Conservation (phyloP, 1,140 invertebrate species). For the Lepidurus arcticus region DNA sequence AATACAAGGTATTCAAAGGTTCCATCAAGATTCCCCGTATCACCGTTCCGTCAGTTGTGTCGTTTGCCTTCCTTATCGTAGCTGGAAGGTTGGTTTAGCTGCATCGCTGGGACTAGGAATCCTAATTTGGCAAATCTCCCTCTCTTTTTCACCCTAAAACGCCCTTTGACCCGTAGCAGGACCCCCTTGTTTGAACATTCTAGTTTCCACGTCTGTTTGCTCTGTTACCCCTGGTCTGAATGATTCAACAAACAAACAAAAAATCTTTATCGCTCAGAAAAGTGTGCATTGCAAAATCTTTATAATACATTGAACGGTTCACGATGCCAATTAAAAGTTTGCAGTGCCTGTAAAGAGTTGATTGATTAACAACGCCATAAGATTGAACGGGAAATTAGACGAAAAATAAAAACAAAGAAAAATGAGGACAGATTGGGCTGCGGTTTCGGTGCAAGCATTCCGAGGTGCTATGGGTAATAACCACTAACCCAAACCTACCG, state of each 20-base stretch:
- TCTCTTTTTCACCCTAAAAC: not conserved
- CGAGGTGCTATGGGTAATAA: not conserved
- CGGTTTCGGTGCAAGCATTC: not conserved
- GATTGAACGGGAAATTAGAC: too few species aligned
- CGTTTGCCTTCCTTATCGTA: not conserved
- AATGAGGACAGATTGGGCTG: constrained; percentile 8
- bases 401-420: not conserved
- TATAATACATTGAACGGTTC: too few species aligned
- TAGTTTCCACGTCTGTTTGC: not conserved
- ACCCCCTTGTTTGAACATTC: not conserved
- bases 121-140: constrained; percentile 3
- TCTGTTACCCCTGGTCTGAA: too few species aligned
- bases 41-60: not conserved
- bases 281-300: too few species aligned
- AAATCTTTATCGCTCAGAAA: too few species aligned
- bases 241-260: too few species aligned
- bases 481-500: constrained; percentile 8
- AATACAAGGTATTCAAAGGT: not conserved
- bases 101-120: not conserved
- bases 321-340: too few species aligned
- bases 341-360: too few species aligned
- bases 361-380: too few species aligned
- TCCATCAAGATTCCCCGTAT: not conserved
- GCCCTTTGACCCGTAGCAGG: not conserved
- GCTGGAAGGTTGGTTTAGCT: not conserved